Evolutionary conservation across 1,140 invertebrate genomes (phyloP).

Genomic region (Pogonus chalceus): DNA sequence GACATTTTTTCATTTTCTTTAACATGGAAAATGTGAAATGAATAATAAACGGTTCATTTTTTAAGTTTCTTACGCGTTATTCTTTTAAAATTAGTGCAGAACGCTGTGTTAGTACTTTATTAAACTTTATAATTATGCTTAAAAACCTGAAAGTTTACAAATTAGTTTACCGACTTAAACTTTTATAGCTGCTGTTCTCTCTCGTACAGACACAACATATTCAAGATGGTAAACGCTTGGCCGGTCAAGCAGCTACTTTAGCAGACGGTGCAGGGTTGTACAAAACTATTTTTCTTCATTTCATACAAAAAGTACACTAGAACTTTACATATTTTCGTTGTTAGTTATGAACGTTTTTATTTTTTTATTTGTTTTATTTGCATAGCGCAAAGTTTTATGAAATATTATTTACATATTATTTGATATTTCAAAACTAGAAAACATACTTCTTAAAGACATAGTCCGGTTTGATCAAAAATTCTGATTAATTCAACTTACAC

Average conservation of each 20-base stretch:
- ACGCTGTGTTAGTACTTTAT: neutral
- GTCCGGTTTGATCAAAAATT: too few species aligned
- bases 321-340: too few species aligned
- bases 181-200: neutral
- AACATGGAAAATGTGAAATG: neutral
- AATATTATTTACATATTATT: too few species aligned
- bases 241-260: neutral
- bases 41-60: constrained; percentile 2
- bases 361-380: too few species aligned
- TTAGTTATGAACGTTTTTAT: too few species aligned
- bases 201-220: neutral
- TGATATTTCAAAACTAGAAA: too few species aligned
- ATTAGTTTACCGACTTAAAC: neutral
- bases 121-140: constrained; percentile 4
- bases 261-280: neutral
- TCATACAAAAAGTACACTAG: too few species aligned
- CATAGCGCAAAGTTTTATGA: too few species aligned
- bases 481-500: too few species aligned
- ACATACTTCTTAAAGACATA: too few species aligned
- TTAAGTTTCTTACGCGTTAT: neutral
- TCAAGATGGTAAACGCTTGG: neutral
- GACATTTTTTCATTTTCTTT: neutral
- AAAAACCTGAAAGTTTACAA: constrained; percentile 4
- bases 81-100: constrained; percentile 2
- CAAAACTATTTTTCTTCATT: neutral